Percentiles rank a stretch among this genome's conserved stretches.
Conservation (phyloP, 1,140 invertebrate genomes). For the Lordiphosa collinella region DNA sequence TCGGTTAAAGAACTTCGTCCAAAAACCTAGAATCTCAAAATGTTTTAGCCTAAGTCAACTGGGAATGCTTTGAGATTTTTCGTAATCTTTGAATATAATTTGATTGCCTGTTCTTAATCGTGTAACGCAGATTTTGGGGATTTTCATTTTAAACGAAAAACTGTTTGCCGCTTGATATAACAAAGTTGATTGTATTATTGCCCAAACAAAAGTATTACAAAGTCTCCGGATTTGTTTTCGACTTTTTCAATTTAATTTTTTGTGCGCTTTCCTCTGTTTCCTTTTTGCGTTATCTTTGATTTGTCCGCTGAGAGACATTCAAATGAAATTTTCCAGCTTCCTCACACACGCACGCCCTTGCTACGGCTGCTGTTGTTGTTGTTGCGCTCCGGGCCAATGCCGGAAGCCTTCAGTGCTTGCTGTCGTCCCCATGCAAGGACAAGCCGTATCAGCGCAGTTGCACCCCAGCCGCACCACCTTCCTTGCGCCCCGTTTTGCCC, state of each 20-base stretch:
- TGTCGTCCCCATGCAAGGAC: constrained; percentile 37
- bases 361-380: constrained; percentile 12
- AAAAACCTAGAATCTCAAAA: no score
- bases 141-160: no score
- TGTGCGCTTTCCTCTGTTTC: constrained; percentile 1
- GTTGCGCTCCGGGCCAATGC: constrained; percentile 30
- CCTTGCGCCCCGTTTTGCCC: neutral
- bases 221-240: neutral
- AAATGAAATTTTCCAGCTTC: constrained; percentile 52
- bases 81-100: no score
- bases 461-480: constrained; percentile 22
- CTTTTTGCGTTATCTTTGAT: constrained; percentile 62
- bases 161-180: no score
- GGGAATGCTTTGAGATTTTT: no score
- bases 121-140: no score
- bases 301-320: constrained; percentile 71
- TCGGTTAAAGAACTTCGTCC: no score
- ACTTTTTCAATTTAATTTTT: constrained; percentile 52
- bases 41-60: no score
- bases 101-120: no score
- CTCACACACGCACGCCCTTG: constrained; percentile 6
- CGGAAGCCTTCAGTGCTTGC: constrained; percentile 42
- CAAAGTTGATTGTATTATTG: no score
- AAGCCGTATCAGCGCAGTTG: constrained; percentile 13
- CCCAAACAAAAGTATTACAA: no score